Conservation (phyloP, 2,113 vertebrate genomes). For the Setophaga petechia region DNA sequence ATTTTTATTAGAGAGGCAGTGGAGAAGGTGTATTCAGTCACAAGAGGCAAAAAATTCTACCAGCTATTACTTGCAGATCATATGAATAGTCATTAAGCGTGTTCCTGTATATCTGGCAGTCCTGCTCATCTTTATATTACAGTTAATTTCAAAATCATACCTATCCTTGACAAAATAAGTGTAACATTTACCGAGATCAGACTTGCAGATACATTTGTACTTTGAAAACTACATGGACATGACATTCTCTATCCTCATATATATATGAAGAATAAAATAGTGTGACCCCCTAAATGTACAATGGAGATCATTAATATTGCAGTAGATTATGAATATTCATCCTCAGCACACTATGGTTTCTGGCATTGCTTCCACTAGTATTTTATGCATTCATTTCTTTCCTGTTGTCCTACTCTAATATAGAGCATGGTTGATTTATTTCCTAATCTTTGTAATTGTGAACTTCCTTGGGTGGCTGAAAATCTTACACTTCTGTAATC, state of each 20-base stretch:
- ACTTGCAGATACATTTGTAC: not conserved
- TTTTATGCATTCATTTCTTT: slow-evolving; percentile 41
- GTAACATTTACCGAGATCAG: not conserved
- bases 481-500: slow-evolving; percentile 24
- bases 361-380: slow-evolving; percentile 58
- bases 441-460: slow-evolving; percentile 64
- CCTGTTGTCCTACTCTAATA: slow-evolving; percentile 31
- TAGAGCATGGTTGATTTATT: slow-evolving; percentile 41
- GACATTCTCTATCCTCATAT: not conserved
- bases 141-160: not conserved
- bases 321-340: not conserved
- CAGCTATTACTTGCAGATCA: not conserved
- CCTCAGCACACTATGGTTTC: slow-evolving; percentile 53
- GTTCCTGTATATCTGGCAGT: not conserved
- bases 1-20: not conserved
- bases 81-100: not conserved
- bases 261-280: not conserved
- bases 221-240: not conserved
- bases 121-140: not conserved
- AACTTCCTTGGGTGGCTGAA: slow-evolving; percentile 50
- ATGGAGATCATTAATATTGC: not conserved
- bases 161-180: not conserved
- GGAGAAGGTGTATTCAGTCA: not conserved
- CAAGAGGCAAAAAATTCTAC: not conserved
- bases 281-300: not conserved